A percentile compares a stretch with the other conserved stretches of the same genome.
phyloP scores from a whole-genome alignment of 2,888 invertebrate genomes.

The Coleophora deauratella region DNA sequence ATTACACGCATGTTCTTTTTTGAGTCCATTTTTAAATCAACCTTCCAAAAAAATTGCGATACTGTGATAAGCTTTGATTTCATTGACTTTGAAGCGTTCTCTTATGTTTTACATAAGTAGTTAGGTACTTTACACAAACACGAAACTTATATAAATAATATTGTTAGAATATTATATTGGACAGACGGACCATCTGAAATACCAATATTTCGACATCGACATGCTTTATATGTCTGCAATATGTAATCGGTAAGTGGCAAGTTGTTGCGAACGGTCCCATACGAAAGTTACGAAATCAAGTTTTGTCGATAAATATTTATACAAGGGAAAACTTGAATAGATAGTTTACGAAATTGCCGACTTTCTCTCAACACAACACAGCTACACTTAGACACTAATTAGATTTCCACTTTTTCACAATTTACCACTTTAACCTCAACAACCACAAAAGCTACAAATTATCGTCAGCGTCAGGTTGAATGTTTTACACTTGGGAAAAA shows the following conservation, averaged over 20 bases:
- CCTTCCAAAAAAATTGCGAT: too few species aligned
- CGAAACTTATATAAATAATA: too few species aligned
- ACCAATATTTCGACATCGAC: not conserved
- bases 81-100: too few species aligned
- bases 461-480: too few species aligned
- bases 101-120: too few species aligned
- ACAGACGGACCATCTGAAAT: conserved; percentile 25
- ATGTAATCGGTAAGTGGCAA: conserved; percentile 13
- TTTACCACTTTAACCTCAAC: not conserved
- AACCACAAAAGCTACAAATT: not conserved
- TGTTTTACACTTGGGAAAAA: too few species aligned
- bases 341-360: conserved; percentile 29
- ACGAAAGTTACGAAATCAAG: conserved; percentile 36
- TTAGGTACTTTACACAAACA: too few species aligned
- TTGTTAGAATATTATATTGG: too few species aligned
- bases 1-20: conserved; percentile 29
- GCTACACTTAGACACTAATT: conserved; percentile 22
- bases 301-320: conserved; percentile 36
- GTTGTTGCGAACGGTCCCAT: conserved; percentile 25
- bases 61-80: too few species aligned
- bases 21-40: too few species aligned
- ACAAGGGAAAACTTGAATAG: conserved; percentile 30
- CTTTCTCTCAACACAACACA: conserved; percentile 40
- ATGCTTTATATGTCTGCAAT: not conserved
- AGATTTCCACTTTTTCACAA: conserved; percentile 16